Base-by-base conservation (phyloP, 2,888 invertebrate genomes). In the Spodoptera littoralis region DNA sequence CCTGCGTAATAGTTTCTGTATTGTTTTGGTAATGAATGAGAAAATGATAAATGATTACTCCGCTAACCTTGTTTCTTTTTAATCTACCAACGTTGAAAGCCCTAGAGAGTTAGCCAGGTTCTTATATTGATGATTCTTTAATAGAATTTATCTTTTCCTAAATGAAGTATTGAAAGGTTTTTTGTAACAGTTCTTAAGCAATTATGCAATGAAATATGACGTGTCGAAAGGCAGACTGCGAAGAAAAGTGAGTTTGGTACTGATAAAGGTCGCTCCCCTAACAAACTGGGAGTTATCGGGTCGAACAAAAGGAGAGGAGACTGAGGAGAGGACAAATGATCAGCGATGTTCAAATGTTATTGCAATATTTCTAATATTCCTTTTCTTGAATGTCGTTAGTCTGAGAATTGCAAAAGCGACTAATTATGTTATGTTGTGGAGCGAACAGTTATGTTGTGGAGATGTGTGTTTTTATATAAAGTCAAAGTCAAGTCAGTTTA, bases 131-230 rank as follows among this genome's bases (percentile, higher is more conserved):
- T 51, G 12, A 3, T 5, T 4, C 5, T 50, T 41, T 22, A 41
- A 24, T 47, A 27, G n/a, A 27, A 52, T n/a, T 24, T 12, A 0
- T 18, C 18, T 13, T 9, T 46, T 36, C 46, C 11, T 8, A 9
- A 4, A 27, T 12, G 1, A 6, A 3, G n/a, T 56, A 3, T 24
- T 18, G 41, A 49, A n/a, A 8, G 1, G 0, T 27, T 42, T 8
- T 18, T 30, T 4, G 13, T 42, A 3, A 43, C 42, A 59, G 47
- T 41, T 42, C 13, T 6, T 22, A 49, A 54, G 30, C 42, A 69
- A 56, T 63, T 53, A 56, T 43, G 42, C 36, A 46, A 27, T 69
- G 52, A 69, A 53, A 36, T 50, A 70, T 51, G 53, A 50, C 4
- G 9, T 64, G 50, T 44, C 44, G 8, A 64, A 70, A 49, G 43